Conservation (phyloP, 2,113 vertebrate genomes). For the Marmota flaviventris region DNA sequence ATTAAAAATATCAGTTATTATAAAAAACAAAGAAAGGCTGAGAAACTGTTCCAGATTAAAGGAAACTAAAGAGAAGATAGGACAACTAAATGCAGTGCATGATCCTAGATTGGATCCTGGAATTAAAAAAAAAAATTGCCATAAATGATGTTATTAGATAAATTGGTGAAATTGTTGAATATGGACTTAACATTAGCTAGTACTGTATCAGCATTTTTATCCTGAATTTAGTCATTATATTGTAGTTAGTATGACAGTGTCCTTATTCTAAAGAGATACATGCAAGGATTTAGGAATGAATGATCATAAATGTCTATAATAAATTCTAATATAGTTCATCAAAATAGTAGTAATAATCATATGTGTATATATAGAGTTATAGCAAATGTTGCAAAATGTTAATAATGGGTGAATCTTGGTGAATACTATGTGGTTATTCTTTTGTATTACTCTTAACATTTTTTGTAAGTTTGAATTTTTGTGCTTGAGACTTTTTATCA, state of each 20-base stretch:
- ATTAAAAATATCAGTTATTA: neutral
- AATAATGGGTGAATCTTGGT: neutral
- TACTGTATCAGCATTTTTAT: neutral
- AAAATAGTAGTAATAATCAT: neutral
- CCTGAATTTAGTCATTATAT: constrained; percentile 21
- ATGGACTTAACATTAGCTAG: neutral
- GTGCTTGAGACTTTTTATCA: constrained; percentile 45
- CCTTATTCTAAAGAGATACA: constrained; percentile 11
- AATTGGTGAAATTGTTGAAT: constrained; percentile 19
- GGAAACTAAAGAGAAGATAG: neutral
- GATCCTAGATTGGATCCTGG: neutral
- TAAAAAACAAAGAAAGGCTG: constrained; percentile 13
- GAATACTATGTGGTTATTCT: neutral
- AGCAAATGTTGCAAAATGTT: constrained; percentile 17
- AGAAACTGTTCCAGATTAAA: constrained; percentile 23
- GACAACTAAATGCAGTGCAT: neutral
- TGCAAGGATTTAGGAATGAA: neutral
- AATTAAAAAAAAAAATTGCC: constrained; percentile 42
- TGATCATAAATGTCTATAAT: neutral
- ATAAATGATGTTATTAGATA: neutral
- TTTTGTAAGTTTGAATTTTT: constrained; percentile 40
- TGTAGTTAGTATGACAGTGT: neutral
- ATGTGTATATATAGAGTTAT: neutral
- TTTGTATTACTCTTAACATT: constrained; percentile 26
- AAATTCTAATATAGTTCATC: constrained; percentile 33